Base-by-base conservation (phyloP, 2,113 vertebrate genomes). In the Gasterosteus aculeatus region DNA sequence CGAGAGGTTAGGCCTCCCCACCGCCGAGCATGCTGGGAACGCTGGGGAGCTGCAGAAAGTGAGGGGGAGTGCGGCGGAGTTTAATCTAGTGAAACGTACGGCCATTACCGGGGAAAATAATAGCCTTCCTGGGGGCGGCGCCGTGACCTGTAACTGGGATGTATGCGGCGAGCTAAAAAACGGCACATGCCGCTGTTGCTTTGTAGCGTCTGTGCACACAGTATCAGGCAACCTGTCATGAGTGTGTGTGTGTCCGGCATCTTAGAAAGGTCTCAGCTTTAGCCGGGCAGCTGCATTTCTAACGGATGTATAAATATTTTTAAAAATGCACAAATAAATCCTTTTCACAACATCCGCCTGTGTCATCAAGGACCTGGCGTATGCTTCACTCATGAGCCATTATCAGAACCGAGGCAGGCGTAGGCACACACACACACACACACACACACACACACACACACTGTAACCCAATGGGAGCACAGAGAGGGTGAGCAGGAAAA, bases 291-390 rank as follows among this genome's bases (percentile, higher is more conserved):
- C 90, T 92, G 90, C 81, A 68, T 63, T 64, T 60, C 67, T 82
- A 87, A 80, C 78, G 69, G 66, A 58, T 61, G 61, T 76, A 66
- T 83, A 71, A 85, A 89, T 87, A 66, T 81, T 71, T 84, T 88
- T 86, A 88, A 72, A 71, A 54, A 83, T 82, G 77, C 60, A 80
- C 76, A 83, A 85, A 90, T 81, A 84, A 85, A 88, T 57, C 57
- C 69, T 81, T 83, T 84, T 82, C 77, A 80, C 22, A 84, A 80
- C 91, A 92, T 90, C 89, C 91, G 90, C 87, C 87, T 72, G 63
- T 33, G 78, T 87, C 86, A 86, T 87, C 83, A 87, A 83, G 72
- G 75, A 82, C 74, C 67, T 53, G 77, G 70, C 72, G 82, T 69
- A 75, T 51, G 81, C 83, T 91, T 87, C 82, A 84, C 87, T 89